These are phyloP conservation scores for Butorides virescens DNA, from an alignment of 2,113 vertebrate species.

Conservation along the genomic window DNA sequence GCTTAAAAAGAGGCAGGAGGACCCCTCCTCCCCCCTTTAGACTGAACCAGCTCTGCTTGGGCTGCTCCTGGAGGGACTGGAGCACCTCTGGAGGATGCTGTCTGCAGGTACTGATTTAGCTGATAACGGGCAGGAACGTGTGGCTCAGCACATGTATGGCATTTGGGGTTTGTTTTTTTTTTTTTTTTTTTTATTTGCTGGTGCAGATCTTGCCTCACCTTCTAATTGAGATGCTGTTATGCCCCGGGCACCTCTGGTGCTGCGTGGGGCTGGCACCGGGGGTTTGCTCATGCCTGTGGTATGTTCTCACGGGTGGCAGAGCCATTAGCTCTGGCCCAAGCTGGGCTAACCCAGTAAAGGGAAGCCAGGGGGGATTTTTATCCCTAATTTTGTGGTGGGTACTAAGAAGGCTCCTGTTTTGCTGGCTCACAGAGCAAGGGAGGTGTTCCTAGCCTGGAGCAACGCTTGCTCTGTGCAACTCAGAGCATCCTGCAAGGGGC, in stretches of 20 bases:
- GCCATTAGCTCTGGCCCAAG: rapidly evolving
- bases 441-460: background rate
- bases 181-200: background rate
- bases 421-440: rapidly evolving
- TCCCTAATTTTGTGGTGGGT: background rate
- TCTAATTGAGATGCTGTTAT: background rate
- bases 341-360: background rate
- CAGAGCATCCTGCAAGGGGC: background rate
- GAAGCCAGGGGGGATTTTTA: rapidly evolving
- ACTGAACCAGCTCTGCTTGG: rapidly evolving
- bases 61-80: background rate
- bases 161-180: no score
- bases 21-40: rapidly evolving
- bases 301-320: rapidly evolving
- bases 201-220: background rate
- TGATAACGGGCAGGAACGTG: background rate
- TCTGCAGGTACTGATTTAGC: background rate
- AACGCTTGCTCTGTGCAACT: rapidly evolving
- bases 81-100: background rate
- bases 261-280: background rate
- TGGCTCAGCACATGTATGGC: background rate
- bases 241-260: background rate
- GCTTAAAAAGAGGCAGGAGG: background rate
- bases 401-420: rapidly evolving
- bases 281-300: rapidly evolving